Base-by-base conservation (phyloP, 2,797 vertebrate species). In the Pseudotriccus pelzelni region DNA sequence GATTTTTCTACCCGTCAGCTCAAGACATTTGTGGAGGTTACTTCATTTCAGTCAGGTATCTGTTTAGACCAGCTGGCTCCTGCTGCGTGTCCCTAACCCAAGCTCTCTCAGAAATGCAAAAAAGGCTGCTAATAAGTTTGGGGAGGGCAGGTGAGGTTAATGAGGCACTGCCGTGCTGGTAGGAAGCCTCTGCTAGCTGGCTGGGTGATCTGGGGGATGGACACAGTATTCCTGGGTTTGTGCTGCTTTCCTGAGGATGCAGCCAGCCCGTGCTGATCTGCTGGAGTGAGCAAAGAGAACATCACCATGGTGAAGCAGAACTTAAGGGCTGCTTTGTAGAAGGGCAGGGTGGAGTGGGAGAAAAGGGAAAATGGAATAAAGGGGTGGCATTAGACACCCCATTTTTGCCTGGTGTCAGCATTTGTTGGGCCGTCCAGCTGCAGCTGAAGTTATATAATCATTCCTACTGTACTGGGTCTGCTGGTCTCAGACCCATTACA, bases 1-100 rank as follows among this genome's bases (percentile, higher is more conserved):
- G 4, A 36, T 85, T 87, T 93, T 78, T 55, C 56, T 85, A 18
- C 66, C 78, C 53, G 34, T 70, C 91, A 91, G 81, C 73, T 84
- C 52, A 13, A 88, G 86, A 59, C 64, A 47, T 6, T 77, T 63
- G 49, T 23, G 69, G 53, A 24, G 59, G 87, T 81, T 62, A 3
- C 64, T 76, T 85, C 36, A 2, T 91, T 92, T 63, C 52, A 43
- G 46, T 50, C 49, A 77, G 88, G 34, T 88, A 47, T 72, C 58
- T 75, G 52, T 64, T 84, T 56, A 55, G 67, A 77, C 37, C 62
- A 62, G n/a, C 70, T 88, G 86, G 32, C 18, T 92, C 58, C 59
- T 84, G 22, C 66, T 19, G 77, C 7, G 0, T 59, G 49, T 60
- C 56, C 55, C 74, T 74, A 50, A 4, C 62, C 49, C 23, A n/a